Evolutionary conservation across 2,113 vertebrate genomes (phyloP).

Genomic region (Dicentrarchus labrax): DNA sequence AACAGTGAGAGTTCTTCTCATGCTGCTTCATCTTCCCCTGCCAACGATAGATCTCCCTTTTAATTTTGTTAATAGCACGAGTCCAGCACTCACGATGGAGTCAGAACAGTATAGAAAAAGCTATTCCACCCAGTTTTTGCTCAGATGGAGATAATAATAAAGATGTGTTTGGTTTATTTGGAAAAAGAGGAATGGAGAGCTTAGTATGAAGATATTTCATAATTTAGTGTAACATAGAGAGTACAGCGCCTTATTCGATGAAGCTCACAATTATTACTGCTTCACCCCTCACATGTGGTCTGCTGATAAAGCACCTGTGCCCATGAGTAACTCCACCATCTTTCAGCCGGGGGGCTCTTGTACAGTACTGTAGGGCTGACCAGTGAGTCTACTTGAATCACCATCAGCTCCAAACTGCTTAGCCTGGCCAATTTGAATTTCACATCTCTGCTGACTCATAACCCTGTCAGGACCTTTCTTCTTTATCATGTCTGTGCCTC

Average conservation of each 20-base stretch:
- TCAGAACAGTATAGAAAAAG: not conserved
- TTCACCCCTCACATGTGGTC: slow-evolving; percentile 51
- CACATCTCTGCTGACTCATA: slow-evolving; percentile 83
- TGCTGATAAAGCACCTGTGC: slow-evolving; percentile 78
- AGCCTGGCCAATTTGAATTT: slow-evolving; percentile 80
- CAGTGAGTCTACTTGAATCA: slow-evolving; percentile 79
- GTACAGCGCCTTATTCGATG: slow-evolving; percentile 21
- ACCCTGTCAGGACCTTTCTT: slow-evolving; percentile 80
- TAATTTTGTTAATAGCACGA: slow-evolving; percentile 69
- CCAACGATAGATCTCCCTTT: slow-evolving; percentile 73
- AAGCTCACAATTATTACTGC: slow-evolving; percentile 37
- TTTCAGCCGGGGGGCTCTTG: slow-evolving; percentile 58
- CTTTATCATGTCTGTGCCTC: slow-evolving; percentile 74
- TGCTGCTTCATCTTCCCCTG: slow-evolving; percentile 66
- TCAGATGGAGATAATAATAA: not conserved
- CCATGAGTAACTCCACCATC: slow-evolving; percentile 67
- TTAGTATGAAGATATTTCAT: slow-evolving; percentile 18
- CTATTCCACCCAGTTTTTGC: slow-evolving; percentile 1
- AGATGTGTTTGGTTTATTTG: not conserved
- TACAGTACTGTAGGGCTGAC: slow-evolving; percentile 75
- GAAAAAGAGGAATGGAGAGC: not conserved
- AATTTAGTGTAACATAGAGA: slow-evolving; percentile 9
- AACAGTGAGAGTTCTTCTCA: slow-evolving; percentile 75
- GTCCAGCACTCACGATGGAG: slow-evolving; percentile 37
- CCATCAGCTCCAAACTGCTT: slow-evolving; percentile 81